Conservation (phyloP, 2,113 vertebrate species). For the Oophaga pumilio region DNA sequence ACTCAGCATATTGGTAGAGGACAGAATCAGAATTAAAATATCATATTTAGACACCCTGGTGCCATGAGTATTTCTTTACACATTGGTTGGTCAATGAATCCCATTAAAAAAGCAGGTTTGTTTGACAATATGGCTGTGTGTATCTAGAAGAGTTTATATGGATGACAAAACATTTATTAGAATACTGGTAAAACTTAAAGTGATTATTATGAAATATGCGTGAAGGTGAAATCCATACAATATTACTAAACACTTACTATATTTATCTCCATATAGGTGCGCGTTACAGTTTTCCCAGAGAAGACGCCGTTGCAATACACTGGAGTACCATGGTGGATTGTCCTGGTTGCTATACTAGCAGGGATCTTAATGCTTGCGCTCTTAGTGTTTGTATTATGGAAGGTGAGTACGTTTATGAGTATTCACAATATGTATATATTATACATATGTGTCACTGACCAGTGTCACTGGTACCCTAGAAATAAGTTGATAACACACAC, state of each 20-base stretch:
- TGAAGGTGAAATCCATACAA: background rate
- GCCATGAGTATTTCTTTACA: too few relatives aligned
- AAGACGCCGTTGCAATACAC: slow-evolving; percentile 76
- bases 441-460: too few relatives aligned
- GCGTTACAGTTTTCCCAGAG: slow-evolving; percentile 87
- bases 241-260: background rate
- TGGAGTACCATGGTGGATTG: slow-evolving; percentile 94
- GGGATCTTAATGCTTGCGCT: slow-evolving; percentile 90
- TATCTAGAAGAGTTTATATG: too few relatives aligned
- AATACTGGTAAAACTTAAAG: too few relatives aligned
- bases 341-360: slow-evolving; percentile 85
- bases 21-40: too few relatives aligned
- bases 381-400: slow-evolving; percentile 91
- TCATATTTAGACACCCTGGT: too few relatives aligned
- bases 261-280: slow-evolving; percentile 74
- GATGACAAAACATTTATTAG: too few relatives aligned
- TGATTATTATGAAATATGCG: background rate
- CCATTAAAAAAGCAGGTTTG: too few relatives aligned
- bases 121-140: too few relatives aligned
- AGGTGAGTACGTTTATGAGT: slow-evolving; percentile 75
- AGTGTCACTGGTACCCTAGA: background rate
- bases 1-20: too few relatives aligned
- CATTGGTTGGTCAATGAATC: too few relatives aligned
- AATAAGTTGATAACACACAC: background rate
- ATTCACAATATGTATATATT: background rate